Evolutionary conservation across 2,113 vertebrate species (phyloP).

Genomic region (Chaetorhynchus papuensis): DNA sequence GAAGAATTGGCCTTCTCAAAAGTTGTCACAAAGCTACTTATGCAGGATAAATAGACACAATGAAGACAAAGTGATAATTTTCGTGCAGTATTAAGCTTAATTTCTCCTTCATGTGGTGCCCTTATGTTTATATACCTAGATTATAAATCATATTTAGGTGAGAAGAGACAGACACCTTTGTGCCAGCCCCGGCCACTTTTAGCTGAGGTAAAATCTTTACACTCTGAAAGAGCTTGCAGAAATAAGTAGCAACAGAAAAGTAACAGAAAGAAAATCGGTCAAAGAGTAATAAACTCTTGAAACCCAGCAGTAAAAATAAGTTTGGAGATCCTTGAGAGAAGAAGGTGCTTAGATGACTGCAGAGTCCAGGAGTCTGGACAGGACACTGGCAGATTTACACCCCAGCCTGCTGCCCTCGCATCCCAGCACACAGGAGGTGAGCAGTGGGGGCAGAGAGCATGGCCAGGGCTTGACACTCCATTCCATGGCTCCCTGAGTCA

Average conservation of each 20-base stretch:
- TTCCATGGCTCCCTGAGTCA: not conserved
- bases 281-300: not conserved
- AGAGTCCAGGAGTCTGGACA: not conserved
- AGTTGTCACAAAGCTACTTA: not conserved
- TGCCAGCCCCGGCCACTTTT: not conserved
- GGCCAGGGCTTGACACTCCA: not conserved
- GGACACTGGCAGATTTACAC: not conserved
- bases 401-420: not conserved
- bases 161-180: not conserved
- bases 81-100: not conserved
- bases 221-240: not conserved
- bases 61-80: not conserved
- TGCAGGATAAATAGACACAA: not conserved
- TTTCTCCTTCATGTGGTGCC: not conserved
- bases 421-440: not conserved
- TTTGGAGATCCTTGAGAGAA: not conserved
- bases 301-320: not conserved
- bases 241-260: not conserved
- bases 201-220: not conserved
- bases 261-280: not conserved
- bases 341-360: not conserved
- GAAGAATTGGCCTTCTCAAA: not conserved
- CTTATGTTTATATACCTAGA: not conserved
- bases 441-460: not conserved
- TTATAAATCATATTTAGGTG: not conserved